Evolutionary conservation across 2,888 invertebrate genomes (phyloP).

Genomic region (Marasmarcha lunaedactyla): DNA sequence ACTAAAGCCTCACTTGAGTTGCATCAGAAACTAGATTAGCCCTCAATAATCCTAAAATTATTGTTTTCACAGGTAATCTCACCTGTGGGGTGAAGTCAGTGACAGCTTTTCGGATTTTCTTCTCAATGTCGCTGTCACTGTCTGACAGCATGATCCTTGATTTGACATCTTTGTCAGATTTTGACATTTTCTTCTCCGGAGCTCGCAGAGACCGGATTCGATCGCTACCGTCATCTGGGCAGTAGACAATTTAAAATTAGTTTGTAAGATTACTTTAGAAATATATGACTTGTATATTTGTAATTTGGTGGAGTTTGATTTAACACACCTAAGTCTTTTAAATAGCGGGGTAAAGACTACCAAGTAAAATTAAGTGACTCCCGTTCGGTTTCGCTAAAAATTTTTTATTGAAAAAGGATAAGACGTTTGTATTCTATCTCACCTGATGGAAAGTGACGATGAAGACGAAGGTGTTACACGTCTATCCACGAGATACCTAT

Average conservation of each 20-base stretch:
- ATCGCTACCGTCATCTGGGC: conserved; percentile 63
- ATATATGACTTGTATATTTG: conserved; percentile 3
- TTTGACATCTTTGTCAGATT: conserved; percentile 85
- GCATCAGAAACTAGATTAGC: too few species aligned
- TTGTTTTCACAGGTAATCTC: conserved; percentile 2
- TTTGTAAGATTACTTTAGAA: not conserved
- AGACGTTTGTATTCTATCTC: too few species aligned
- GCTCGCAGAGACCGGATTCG: conserved; percentile 87
- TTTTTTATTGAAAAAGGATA: too few species aligned
- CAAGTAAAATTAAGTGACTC: too few species aligned
- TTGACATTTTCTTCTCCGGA: conserved; percentile 96
- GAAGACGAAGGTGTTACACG: too few species aligned
- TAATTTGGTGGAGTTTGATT: not conserved
- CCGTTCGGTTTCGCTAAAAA: too few species aligned
- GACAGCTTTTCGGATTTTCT: conserved; percentile 83
- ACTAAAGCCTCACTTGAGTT: too few species aligned
- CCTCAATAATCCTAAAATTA: too few species aligned
- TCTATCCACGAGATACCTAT: too few species aligned
- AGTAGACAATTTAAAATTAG: not conserved
- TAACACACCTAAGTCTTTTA: too few species aligned
- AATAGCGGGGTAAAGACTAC: not conserved
- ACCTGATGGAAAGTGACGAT: too few species aligned
- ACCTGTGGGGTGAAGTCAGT: conserved; percentile 88
- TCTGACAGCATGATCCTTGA: conserved; percentile 87
- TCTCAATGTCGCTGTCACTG: conserved; percentile 32